These are phyloP conservation scores for Ylistrum balloti DNA, from an alignment of 1,140 invertebrate species.

Conservation along the genomic window DNA sequence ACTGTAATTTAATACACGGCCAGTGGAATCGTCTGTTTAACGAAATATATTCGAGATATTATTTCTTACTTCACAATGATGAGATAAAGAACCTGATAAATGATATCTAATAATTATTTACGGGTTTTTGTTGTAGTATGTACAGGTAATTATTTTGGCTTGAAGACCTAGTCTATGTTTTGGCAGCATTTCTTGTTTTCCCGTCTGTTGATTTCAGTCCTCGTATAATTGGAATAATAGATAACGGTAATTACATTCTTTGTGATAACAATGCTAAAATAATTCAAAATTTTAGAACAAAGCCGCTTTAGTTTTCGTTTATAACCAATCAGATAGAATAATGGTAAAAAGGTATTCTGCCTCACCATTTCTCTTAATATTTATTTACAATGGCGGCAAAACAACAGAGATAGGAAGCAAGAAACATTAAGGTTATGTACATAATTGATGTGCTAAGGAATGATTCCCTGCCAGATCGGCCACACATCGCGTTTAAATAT, in stretches of 20 bases:
- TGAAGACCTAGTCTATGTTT: not conserved
- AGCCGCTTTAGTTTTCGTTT: not conserved
- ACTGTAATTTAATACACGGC: too few species aligned
- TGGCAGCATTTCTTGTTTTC: not conserved
- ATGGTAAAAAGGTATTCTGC: not conserved
- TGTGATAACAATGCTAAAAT: slow-evolving; percentile 29
- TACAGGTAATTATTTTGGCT: not conserved
- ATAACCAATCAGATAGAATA: not conserved
- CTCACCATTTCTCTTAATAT: not conserved
- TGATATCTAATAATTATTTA: not conserved
- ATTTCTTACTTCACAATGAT: not conserved
- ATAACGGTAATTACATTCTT: not conserved
- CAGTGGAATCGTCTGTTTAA: not conserved
- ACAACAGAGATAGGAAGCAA: not conserved
- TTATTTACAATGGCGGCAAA: not conserved
- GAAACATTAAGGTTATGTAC: not conserved
- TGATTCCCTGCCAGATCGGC: not conserved
- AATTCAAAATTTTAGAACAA: slow-evolving; percentile 36
- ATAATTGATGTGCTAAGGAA: not conserved
- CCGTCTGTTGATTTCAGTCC: not conserved
- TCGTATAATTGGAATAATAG: not conserved
- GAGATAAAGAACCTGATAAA: not conserved
- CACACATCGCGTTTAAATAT: not conserved
- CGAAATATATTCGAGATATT: not conserved
- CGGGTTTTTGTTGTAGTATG: not conserved